A percentile compares a stretch with the other conserved stretches of the same genome.
These are phyloP conservation scores for Baryphthengus martii DNA, from an alignment of 2,113 vertebrate species.

Conservation along the genomic window DNA sequence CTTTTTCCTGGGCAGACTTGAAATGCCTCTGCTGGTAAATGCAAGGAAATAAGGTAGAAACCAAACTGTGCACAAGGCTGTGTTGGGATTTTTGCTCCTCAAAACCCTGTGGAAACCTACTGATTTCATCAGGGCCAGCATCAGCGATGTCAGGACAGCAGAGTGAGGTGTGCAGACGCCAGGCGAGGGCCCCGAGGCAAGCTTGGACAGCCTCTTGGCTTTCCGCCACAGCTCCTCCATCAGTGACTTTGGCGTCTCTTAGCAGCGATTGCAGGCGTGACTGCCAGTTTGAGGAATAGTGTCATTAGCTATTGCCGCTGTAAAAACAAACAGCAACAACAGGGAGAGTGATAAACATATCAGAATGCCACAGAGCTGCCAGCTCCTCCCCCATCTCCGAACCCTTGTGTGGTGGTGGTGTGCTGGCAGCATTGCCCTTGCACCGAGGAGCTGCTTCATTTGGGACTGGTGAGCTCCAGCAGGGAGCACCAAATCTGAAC, in stretches of 20 bases:
- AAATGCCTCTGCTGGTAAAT: not conserved
- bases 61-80: fast-evolving
- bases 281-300: constrained; percentile 36
- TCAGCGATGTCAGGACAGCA: not conserved
- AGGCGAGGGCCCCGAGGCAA: not conserved
- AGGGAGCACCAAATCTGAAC: fast-evolving
- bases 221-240: constrained; percentile 11
- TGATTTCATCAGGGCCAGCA: not conserved
- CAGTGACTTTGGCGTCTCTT: not conserved
- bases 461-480: not conserved
- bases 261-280: constrained; percentile 12
- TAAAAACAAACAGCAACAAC: constrained; percentile 51
- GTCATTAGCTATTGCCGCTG: constrained; percentile 19
- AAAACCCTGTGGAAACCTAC: not conserved
- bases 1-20: not conserved
- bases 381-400: not conserved
- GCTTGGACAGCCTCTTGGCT: constrained; percentile 36
- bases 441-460: fast-evolving
- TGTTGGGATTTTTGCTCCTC: not conserved
- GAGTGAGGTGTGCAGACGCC: not conserved
- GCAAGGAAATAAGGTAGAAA: not conserved
- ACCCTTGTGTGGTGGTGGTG: fast-evolving
- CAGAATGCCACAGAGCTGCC: not conserved
- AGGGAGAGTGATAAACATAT: not conserved
- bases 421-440: not conserved